Evolutionary conservation across 2,888 invertebrate species (phyloP).

Genomic region (Phortica magna): DNA sequence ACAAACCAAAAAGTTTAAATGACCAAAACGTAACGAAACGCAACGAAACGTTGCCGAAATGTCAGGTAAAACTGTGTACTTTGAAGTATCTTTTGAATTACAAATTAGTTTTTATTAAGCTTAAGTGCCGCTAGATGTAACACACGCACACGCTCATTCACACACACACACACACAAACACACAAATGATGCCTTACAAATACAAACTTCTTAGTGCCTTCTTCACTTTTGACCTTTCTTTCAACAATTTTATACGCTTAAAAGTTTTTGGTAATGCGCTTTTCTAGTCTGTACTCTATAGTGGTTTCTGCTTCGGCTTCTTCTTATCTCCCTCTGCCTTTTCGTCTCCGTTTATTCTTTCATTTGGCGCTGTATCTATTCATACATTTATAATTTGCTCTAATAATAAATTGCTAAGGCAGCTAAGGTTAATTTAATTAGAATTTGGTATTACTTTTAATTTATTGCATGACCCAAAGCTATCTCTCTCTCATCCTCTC

Average conservation of each 20-base stretch:
- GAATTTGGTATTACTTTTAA: slow-evolving; percentile 21
- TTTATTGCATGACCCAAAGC: slow-evolving; percentile 16
- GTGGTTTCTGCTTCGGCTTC: not conserved
- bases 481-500: not conserved
- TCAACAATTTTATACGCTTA: not conserved
- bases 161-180: not conserved
- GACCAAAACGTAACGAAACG: slow-evolving; percentile 22
- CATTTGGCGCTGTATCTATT: slow-evolving; percentile 10
- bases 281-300: not conserved
- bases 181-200: not conserved
- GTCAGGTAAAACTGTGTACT: slow-evolving; percentile 18
- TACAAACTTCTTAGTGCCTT: slow-evolving; percentile 2
- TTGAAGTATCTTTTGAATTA: slow-evolving; percentile 31
- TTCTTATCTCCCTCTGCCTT: not conserved
- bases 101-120: slow-evolving; percentile 32
- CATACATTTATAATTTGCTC: slow-evolving; percentile 23
- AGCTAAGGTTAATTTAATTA: slow-evolving; percentile 33
- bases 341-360: too few relatives aligned
- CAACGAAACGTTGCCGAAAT: slow-evolving; percentile 10
- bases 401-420: slow-evolving; percentile 28
- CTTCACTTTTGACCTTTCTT: not conserved
- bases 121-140: slow-evolving; percentile 9
- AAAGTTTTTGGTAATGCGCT: not conserved
- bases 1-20: slow-evolving; percentile 26
- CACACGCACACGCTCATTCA: not conserved